Conservation (phyloP, 2,888 invertebrate species). For the Antheraea yamamai region DNA sequence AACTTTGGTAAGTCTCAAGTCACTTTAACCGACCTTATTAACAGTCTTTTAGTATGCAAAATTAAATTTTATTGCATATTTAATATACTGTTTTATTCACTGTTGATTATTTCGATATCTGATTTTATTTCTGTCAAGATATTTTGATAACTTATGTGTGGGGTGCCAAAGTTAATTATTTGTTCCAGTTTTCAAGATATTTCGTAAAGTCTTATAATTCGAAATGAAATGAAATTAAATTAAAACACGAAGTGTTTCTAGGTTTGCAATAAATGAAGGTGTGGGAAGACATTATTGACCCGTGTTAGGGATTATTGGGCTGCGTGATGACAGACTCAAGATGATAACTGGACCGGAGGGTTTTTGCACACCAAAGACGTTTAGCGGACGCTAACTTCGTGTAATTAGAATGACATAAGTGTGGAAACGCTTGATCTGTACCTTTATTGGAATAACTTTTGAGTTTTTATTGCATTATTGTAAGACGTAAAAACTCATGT, state of each 20-base stretch:
- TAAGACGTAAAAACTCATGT: too few species aligned
- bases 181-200: background rate
- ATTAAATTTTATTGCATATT: conserved; percentile 10
- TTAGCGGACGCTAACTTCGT: too few species aligned
- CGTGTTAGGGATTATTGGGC: too few species aligned
- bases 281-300: too few species aligned
- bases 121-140: background rate
- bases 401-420: too few species aligned
- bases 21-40: conserved; percentile 19
- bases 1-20: conserved; percentile 18
- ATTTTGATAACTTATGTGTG: background rate
- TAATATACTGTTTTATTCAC: background rate
- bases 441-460: too few species aligned
- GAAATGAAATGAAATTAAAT: too few species aligned
- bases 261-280: background rate
- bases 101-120: background rate
- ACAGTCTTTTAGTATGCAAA: conserved; percentile 9
- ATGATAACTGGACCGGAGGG: too few species aligned
- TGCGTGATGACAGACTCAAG: too few species aligned
- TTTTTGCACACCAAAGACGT: too few species aligned
- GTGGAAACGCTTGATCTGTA: too few species aligned
- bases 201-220: background rate
- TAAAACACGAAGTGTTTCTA: background rate
- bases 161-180: background rate
- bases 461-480: too few species aligned